Evolutionary conservation across 2,797 vertebrate genomes (phyloP).

Genomic region (Myotis myotis): DNA sequence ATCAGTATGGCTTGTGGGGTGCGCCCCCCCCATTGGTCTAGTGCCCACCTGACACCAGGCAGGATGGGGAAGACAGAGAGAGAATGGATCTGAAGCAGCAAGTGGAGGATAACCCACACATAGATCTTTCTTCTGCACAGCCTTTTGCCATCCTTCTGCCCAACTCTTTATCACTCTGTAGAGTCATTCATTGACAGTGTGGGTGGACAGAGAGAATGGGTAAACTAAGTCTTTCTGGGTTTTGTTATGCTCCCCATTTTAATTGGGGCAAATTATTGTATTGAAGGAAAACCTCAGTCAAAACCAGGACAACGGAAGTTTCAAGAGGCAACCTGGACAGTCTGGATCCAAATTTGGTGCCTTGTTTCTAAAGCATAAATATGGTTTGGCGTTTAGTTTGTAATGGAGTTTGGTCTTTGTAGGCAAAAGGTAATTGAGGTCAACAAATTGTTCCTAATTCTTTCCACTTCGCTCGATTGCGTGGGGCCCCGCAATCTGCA

Average conservation of each 20-base stretch:
- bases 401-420: not conserved
- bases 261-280: not conserved
- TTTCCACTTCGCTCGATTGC: constrained; percentile 4
- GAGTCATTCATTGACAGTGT: not conserved
- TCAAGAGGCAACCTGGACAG: not conserved
- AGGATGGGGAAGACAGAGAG: not conserved
- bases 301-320: not conserved
- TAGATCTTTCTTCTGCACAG: not conserved
- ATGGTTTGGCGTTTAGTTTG: not conserved
- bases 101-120: not conserved
- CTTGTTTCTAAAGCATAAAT: not conserved
- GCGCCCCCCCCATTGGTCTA: not conserved
- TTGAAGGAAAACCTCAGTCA: not conserved
- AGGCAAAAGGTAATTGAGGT: not conserved
- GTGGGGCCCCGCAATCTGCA: not conserved
- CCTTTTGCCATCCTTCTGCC: not conserved
- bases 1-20: not conserved
- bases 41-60: not conserved
- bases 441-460: not conserved
- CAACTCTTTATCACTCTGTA: not conserved
- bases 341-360: not conserved
- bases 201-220: not conserved
- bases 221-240: not conserved
- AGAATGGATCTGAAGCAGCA: not conserved
- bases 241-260: not conserved